Evolutionary conservation across 1,140 invertebrate genomes (phyloP).

Genomic region (Aphelinus certus): DNA sequence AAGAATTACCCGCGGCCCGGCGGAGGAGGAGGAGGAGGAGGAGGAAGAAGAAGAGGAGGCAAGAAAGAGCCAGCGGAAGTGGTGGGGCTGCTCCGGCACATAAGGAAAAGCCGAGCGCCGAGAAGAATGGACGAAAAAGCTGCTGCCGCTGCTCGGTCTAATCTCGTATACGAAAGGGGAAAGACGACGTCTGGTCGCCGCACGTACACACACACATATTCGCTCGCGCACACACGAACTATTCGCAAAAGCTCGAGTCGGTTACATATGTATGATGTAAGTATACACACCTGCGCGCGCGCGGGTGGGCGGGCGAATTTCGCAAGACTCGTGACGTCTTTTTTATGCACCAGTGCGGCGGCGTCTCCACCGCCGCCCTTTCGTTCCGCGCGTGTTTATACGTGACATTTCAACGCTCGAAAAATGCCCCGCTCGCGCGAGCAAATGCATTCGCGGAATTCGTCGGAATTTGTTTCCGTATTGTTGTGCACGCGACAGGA

Average conservation of each 20-base stretch:
- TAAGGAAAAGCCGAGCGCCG: too few relatives aligned
- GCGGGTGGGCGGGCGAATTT: neutral
- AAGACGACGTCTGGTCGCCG: too few relatives aligned
- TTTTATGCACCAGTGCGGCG: neutral
- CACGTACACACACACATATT: too few relatives aligned
- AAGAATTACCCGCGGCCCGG: too few relatives aligned
- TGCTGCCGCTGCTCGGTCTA: neutral
- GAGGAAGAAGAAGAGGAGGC: neutral
- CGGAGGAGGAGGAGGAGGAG: too few relatives aligned
- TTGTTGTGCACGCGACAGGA: too few relatives aligned
- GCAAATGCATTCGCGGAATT: neutral
- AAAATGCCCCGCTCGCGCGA: neutral
- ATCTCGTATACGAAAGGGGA: slow-evolving; percentile 1
- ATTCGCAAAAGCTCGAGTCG: neutral
- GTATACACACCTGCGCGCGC: neutral
- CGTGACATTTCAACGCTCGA: slow-evolving; percentile 1
- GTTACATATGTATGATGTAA: slow-evolving; percentile 22
- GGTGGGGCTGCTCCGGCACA: too few relatives aligned
- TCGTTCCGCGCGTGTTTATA: neutral
- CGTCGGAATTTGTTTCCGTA: neutral
- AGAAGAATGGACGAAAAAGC: too few relatives aligned
- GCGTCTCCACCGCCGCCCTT: too few relatives aligned
- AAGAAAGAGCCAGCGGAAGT: too few relatives aligned
- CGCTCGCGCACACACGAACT: neutral
- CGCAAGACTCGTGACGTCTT: too few relatives aligned